phyloP scores from a whole-genome alignment of 2,113 vertebrate species.

The Etheostoma cragini region DNA sequence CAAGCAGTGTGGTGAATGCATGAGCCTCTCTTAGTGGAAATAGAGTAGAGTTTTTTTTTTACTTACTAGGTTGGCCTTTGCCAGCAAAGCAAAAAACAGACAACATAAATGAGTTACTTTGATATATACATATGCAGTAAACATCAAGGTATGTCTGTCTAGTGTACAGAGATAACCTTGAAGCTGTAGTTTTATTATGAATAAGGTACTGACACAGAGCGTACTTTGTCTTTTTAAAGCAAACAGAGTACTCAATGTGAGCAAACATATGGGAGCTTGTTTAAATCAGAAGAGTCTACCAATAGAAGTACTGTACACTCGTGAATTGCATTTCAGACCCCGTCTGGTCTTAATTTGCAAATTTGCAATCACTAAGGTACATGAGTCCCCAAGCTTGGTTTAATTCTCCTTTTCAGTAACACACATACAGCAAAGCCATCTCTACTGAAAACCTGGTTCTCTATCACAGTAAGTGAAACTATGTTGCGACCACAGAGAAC shows the following conservation, averaged over 20 bases:
- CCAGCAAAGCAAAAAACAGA: background rate
- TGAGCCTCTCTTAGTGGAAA: background rate
- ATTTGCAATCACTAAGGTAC: background rate
- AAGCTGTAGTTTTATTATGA: background rate
- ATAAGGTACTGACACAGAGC: background rate
- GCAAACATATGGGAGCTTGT: background rate
- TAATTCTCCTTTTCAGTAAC: background rate
- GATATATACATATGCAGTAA: background rate
- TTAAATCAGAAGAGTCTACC: background rate
- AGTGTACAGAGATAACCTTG: background rate
- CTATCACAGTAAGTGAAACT: slow-evolving; percentile 12
- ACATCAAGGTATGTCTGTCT: background rate
- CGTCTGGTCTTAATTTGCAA: background rate
- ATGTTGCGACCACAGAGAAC: background rate
- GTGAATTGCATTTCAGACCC: background rate
- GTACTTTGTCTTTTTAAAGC: background rate
- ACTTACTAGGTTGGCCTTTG: background rate
- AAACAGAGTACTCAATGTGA: background rate
- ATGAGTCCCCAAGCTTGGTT: background rate
- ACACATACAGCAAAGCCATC: background rate
- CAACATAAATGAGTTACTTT: background rate
- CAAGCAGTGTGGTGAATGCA: background rate
- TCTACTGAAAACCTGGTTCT: background rate
- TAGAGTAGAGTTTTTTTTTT: background rate
- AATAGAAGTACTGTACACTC: background rate